Evolutionary conservation across 2,888 invertebrate genomes (phyloP).

Genomic region (Lepidocyrtinus sp.): DNA sequence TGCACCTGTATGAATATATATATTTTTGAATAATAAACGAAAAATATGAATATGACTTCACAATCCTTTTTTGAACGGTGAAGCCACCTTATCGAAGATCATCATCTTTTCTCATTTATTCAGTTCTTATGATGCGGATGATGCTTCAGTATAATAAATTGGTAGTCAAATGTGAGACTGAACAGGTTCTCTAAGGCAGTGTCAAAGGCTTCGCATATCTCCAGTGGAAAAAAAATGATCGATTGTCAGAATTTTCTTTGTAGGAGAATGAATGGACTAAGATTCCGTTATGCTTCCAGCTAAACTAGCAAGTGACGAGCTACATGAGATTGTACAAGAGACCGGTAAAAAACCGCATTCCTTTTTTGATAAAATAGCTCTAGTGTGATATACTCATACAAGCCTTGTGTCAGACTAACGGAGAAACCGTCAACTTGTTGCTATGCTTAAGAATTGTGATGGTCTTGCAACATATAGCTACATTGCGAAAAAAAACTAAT

Average conservation of each 20-base stretch:
- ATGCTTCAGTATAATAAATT: neutral
- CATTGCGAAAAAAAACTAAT: neutral
- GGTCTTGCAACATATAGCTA: too few species aligned
- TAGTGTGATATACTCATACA: too few species aligned
- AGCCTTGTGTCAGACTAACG: neutral
- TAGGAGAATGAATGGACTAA: neutral
- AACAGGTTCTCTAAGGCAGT: neutral
- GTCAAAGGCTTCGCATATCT: neutral
- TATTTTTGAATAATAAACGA: neutral
- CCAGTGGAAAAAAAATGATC: neutral
- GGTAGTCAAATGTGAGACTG: neutral
- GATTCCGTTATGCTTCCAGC: neutral
- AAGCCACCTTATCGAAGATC: neutral
- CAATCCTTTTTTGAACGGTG: neutral
- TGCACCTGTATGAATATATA: too few species aligned
- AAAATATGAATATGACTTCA: neutral
- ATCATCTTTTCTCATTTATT: neutral
- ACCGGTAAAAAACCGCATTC: neutral
- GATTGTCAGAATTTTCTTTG: neutral
- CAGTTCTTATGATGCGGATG: too few species aligned
- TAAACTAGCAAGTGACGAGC: neutral
- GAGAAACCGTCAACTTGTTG: neutral
- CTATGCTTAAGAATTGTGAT: neutral
- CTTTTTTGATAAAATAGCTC: too few species aligned
- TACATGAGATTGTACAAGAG: neutral